Evolutionary conservation across 2,888 invertebrate genomes (phyloP), one percentile per base, ranked within the genome.

Genomic region (Polydrusus pterygomalis): DNA sequence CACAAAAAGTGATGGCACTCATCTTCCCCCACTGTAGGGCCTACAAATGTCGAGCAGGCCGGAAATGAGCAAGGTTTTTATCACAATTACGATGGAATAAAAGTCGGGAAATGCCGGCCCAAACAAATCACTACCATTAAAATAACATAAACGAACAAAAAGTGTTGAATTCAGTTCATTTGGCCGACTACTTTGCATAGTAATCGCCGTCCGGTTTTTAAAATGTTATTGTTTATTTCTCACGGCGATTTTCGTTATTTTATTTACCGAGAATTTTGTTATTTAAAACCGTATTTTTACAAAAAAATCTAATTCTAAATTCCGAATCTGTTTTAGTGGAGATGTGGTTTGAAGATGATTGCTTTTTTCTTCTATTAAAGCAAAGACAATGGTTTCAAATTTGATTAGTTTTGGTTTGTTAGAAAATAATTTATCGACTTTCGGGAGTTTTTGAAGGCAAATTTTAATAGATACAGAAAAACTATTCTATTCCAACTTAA

Each of bases 21-120:
- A 45, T 34, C 38, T 63, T 71, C 71, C 71, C 64, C 62, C 45
- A 17, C 67, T 13, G 38, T 13, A 40, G 70, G 75, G 70, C 70
- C 75, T 75, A 69, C 71, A 62, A 71, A 70, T 68, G 75, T 71
- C 75, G 70, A 75, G 43, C 75, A 75, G 81, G 80, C 81, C 85
- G 85, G 85, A 85, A 84, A 84, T 84, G 82, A 82, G 81, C 85
- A 85, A 85, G 85, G 85, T 81, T 85, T 85, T 85, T 85, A 84
- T 84, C 84, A 82, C 83, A 82, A 82, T 83, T 81, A 83, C 83
- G 80, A 81, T 80, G 81, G 83, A 82, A 83, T 82, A 84, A 83
- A 83, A 84, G 81, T 80, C 81, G 77, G 79, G 82, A 78, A 78
- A 78, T 79, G 79, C 74, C 60, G 73, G 81, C 68, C 81, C 84